Evolutionary conservation across 2,113 vertebrate genomes (phyloP), one percentile per base, ranked within the genome.

Genomic region (Microtus richardsoni): DNA sequence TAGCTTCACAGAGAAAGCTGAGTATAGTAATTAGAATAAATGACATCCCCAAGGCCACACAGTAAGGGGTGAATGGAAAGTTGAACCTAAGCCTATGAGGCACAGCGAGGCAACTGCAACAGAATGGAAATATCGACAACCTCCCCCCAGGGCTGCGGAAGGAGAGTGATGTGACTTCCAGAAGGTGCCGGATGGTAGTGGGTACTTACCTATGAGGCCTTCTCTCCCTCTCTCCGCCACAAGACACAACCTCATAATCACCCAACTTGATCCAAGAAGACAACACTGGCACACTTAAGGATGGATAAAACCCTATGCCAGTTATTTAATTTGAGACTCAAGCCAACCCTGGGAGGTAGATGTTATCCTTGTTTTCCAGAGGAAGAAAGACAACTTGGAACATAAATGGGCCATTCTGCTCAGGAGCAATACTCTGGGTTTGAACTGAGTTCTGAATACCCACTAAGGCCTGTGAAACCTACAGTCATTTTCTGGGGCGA

Each of bases 81-180:
- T 41, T 85, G 68, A 88, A 64, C 70, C 77, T 82, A 36, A 52
- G 78, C 87, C 84, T 93, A 54, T 41, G 6, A 94, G 66, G 70
- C 28, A 24, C 2, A 33, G 64, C 0, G 22, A 91, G 66, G 47
- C 47, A 16, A 58, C 6, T 44, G 44, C 70, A 70, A 33, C 64
- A 58, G 22, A 60, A 60, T 58, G 41, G 80, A 66, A 91, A 33
- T 24, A 68, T 19, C 13, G 36, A 77, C 33, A 74, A 28, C 64
- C 78, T 39, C n/a, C 36, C 70, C 49, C 36, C 24, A 24, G 58
- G 62, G 24, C 47, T 21, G 36, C 2, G 36, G 16, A 47, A 21
- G 28, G 78, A 30, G 77, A 58, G 21, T 0, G 19, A 24, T 4
- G 47, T 0, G 36, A 22, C 33, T 49, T 26, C 28, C 1, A 5